Evolutionary conservation across 2,797 vertebrate species (phyloP), one percentile per base, ranked within the genome.

Genomic region (Argya squamiceps): DNA sequence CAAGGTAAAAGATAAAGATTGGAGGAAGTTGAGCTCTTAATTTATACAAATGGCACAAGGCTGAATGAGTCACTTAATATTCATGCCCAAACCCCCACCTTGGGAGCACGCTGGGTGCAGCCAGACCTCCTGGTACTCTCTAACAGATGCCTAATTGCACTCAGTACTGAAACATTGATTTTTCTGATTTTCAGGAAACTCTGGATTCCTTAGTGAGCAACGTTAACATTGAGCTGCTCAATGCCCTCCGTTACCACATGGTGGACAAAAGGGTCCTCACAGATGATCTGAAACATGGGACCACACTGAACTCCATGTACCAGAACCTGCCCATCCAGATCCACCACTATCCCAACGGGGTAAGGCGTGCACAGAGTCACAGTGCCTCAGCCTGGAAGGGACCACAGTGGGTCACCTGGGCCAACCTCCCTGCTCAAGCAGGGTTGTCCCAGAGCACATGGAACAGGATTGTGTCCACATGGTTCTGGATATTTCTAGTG

Each of bases 231-330:
- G 99, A 99, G 97, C 98, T 99, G 92, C 98, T 99, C 75, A 99
- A 99, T 2, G 99, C 99, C 50, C 98, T 99, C 20, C 99, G 99
- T 56, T 99, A 99, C 97, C 99, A 99, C 97, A 99, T 99, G 99
- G 98, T 99, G 88, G 98, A 98, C 97, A 98, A 97, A 58, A 97
- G 99, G 3, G 98, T 99, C 77, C 99, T 99, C 63, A 99, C 99
- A 0, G 99, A 99, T 1, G 99, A 99, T 55, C 98, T 99, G 83
- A 99, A 97, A 62, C 99, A 99, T 0, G 99, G 99, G 12, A 97
- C 98, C 47, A 96, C 98, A 0, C 98, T 99, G 34, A 63, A 98
- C 69, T 99, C 99, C 70, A 99, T 99, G 99, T 99, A 99, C 98
- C 99, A 99, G 97, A 99, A 99, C 95, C 98, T 99, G 73, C 97